Evolutionary conservation across 2,113 vertebrate genomes (phyloP), one percentile per base, ranked within the genome.

Genomic region (Plotosus lineatus): DNA sequence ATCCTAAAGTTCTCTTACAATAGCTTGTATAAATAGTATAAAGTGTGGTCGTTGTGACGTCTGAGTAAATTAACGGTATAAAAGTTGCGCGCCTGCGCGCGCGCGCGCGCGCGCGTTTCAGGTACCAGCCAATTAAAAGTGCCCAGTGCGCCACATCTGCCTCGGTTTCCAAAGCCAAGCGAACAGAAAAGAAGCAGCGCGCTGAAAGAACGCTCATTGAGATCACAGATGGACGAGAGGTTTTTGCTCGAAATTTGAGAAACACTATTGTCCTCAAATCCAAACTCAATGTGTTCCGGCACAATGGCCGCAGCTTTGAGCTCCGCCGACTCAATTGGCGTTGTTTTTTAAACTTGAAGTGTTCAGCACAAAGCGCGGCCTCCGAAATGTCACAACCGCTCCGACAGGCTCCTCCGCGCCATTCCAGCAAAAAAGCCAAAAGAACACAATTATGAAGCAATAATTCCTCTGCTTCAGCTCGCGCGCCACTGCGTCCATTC

Each of bases 311-410:
- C 89, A 90, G 91, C 95, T 96, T 96, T 97, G 95, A 96, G 95
- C 94, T 88, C 87, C 90, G 90, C 93, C 92, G 94, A 94, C 95
- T 95, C 95, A 95, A 96, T 96, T 93, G 95, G 91, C 91, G 94
- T 95, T 96, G 95, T 97, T 97, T 96, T 96, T 96, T 94, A 96
- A 96, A 96, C 95, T 96, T 95, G 94, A 96, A 95, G 95, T 95
- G 95, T 94, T 94, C 91, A 23, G 84, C 91, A 97, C 95, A 97
- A 97, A 96, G 93, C 92, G 92, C 85, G 91, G 92, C 91, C 93
- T 95, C 94, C 92, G 92, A 93, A 94, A 95, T 96, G 95, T 95
- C 95, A 95, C 93, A 92, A 93, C 92, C 92, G 86, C 91, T 90
- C 90, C 92, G 90, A 92, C 93, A 90, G 89, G 86, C 90, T 89